phyloP scores from a whole-genome alignment of 2,888 invertebrate genomes.

The Elysia crispata region DNA sequence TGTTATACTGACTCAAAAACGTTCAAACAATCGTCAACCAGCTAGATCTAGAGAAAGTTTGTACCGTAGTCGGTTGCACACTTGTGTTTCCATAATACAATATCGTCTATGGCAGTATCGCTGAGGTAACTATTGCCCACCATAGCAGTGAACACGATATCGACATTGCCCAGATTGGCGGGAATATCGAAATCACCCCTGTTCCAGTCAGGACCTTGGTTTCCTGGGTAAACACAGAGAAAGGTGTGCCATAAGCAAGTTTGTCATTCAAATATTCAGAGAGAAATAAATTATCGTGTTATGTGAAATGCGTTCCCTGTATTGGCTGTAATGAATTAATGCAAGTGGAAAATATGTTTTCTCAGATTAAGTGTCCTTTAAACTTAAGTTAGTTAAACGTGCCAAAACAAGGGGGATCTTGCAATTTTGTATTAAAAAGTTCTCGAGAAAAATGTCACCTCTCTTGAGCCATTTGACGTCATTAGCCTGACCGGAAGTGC shows the following conservation, averaged over 20 bases:
- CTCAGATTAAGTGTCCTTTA: too few species aligned
- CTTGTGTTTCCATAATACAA: constrained; percentile 51
- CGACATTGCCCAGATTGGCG: constrained; percentile 40
- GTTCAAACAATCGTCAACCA: too few species aligned
- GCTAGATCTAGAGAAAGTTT: neutral
- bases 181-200: constrained; percentile 59
- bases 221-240: constrained; percentile 40
- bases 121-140: constrained; percentile 68
- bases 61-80: constrained; percentile 36
- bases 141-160: constrained; percentile 71
- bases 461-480: neutral
- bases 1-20: too few species aligned
- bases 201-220: constrained; percentile 61
- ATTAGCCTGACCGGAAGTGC: neutral
- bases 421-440: too few species aligned
- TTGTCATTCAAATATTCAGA: too few species aligned
- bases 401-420: too few species aligned
- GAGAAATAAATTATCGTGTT: too few species aligned
- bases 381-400: too few species aligned
- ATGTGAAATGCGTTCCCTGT: too few species aligned
- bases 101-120: constrained; percentile 76
- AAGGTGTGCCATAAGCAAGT: neutral
- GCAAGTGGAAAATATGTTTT: too few species aligned
- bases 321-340: too few species aligned
- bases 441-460: neutral